Percentiles rank a stretch among this genome's conserved stretches.
phyloP scores from a whole-genome alignment of 2,797 vertebrate genomes.

The Leptoclinus maculatus region DNA sequence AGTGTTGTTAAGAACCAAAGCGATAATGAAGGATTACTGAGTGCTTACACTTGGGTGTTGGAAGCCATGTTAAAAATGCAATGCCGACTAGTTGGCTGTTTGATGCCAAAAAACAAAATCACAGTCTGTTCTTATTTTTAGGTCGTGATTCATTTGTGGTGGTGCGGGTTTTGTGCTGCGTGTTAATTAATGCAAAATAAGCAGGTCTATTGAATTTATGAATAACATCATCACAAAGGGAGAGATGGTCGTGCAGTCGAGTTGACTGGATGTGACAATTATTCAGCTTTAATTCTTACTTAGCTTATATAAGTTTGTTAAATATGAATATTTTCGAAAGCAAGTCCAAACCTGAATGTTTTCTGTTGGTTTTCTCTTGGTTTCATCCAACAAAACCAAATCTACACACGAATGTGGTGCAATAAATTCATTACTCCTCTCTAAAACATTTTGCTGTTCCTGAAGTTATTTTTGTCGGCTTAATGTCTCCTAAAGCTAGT shows the following conservation, averaged over 20 bases:
- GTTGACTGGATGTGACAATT: constrained; percentile 48
- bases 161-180: constrained; percentile 46
- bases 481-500: constrained; percentile 53
- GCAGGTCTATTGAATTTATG: constrained; percentile 68
- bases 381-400: constrained; percentile 41
- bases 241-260: constrained; percentile 31
- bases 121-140: constrained; percentile 64
- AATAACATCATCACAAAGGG: constrained; percentile 63
- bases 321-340: constrained; percentile 50
- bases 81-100: constrained; percentile 50
- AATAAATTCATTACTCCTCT: constrained; percentile 30
- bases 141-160: constrained; percentile 70
- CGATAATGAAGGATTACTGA: constrained; percentile 71
- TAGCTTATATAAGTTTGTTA: constrained; percentile 45
- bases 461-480: constrained; percentile 52
- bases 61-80: constrained; percentile 62
- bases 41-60: constrained; percentile 55
- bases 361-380: constrained; percentile 24
- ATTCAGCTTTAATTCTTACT: constrained; percentile 40
- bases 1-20: constrained; percentile 60
- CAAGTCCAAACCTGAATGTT: constrained; percentile 37
- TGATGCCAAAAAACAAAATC: constrained; percentile 66
- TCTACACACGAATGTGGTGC: constrained; percentile 17
- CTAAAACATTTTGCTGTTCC: constrained; percentile 36
- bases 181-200: constrained; percentile 73